A percentile compares a stretch with the other conserved stretches of the same genome.
These are phyloP conservation scores for Indicator indicator DNA, from an alignment of 2,113 vertebrate species.

Conservation along the genomic window DNA sequence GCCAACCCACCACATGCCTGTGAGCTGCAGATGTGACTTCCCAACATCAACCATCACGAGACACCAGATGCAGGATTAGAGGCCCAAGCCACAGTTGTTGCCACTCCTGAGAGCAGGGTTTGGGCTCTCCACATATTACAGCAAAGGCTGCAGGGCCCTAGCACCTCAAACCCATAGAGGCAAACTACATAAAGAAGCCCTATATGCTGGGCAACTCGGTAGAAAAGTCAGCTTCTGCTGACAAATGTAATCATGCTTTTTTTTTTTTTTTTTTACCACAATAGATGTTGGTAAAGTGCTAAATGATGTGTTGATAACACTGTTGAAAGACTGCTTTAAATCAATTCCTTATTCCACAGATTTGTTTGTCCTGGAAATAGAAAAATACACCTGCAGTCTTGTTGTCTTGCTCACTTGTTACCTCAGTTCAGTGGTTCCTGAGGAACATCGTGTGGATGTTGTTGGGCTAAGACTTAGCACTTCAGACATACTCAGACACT, in stretches of 20 bases:
- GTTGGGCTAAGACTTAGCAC: neutral
- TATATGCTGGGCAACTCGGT: neutral
- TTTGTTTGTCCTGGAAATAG: neutral
- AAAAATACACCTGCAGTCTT: neutral
- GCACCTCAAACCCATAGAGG: neutral
- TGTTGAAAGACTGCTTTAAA: neutral
- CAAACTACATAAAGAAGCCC: neutral
- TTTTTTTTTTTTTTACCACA: neutral
- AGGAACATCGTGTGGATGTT: neutral
- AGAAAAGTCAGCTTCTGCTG: neutral
- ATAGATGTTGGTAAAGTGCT: neutral
- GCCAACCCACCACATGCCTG: neutral
- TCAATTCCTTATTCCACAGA: neutral
- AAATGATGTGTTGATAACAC: neutral
- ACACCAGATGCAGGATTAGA: neutral
- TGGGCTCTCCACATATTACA: accelerated
- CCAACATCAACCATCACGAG: neutral
- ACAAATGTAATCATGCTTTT: neutral
- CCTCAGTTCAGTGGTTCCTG: neutral
- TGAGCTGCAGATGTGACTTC: neutral
- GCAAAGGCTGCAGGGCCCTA: neutral
- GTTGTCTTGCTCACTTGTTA: neutral
- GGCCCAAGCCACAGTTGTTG: neutral
- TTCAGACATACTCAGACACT: neutral
- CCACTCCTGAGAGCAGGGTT: neutral